Evolutionary conservation across 2,797 vertebrate species (phyloP).

Genomic region (Paratrypauchen microcephalus): DNA sequence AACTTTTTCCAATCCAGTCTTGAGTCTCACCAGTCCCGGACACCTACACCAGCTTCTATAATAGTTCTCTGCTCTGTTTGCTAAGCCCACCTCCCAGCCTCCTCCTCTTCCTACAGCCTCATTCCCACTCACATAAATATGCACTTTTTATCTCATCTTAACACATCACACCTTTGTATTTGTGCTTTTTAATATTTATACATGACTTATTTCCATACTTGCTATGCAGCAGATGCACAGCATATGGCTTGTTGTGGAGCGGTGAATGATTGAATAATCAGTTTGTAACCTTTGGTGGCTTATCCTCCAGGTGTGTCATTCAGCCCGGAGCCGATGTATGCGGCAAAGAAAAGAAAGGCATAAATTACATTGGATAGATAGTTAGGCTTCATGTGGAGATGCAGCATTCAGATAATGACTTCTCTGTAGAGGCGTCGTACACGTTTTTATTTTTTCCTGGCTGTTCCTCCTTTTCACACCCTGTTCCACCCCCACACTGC

Average conservation of each 20-base stretch:
- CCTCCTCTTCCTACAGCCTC: constrained; percentile 8
- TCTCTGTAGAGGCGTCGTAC: constrained; percentile 41
- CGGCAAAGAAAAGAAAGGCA: constrained; percentile 46
- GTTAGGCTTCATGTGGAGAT: constrained; percentile 46
- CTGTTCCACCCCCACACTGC: constrained; percentile 51
- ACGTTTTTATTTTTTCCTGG: constrained; percentile 34
- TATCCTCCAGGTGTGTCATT: constrained; percentile 63
- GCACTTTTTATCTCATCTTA: constrained; percentile 35
- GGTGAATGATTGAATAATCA: constrained; percentile 66
- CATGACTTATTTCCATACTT: constrained; percentile 65
- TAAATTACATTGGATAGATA: constrained; percentile 54
- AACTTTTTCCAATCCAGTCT: background rate
- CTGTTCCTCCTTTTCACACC: constrained; percentile 54
- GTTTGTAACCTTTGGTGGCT: constrained; percentile 63
- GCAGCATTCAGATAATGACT: constrained; percentile 55
- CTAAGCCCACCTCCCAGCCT: constrained; percentile 12
- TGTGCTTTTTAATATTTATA: constrained; percentile 72
- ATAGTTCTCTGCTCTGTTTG: constrained; percentile 32
- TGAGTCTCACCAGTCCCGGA: constrained; percentile 33
- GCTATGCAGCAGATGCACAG: constrained; percentile 59
- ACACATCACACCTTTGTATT: constrained; percentile 51
- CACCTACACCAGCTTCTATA: constrained; percentile 19
- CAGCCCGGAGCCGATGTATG: constrained; percentile 33
- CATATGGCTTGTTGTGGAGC: constrained; percentile 64
- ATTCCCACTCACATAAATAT: constrained; percentile 17